A percentile compares a stretch with the other conserved stretches of the same genome.
Conservation (phyloP, 35 echinoderm and acorn worm species). For the Apostichopus japonicus region DNA sequence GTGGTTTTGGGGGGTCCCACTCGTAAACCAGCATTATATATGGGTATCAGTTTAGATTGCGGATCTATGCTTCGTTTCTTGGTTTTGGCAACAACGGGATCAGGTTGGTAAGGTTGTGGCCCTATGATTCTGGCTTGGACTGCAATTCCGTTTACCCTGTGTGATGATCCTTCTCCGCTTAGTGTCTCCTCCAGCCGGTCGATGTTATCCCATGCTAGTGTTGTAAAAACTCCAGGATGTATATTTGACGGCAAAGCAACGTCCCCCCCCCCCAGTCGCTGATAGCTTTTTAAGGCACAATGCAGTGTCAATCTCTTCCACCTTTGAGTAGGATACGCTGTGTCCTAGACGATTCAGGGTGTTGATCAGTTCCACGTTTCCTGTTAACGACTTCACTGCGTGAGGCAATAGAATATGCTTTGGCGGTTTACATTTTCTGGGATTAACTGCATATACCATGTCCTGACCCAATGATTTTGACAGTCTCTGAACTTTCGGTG, state of each 20-base stretch:
- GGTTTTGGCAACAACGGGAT: neutral
- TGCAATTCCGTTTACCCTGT: slow-evolving; percentile 43
- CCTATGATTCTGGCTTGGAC: slow-evolving; percentile 5
- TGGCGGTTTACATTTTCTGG: neutral
- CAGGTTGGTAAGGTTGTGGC: neutral
- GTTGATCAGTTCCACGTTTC: slow-evolving; percentile 30
- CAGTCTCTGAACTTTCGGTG: neutral
- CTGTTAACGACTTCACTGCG: slow-evolving; percentile 31
- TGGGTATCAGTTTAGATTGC: neutral
- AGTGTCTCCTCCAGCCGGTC: slow-evolving; percentile 23
- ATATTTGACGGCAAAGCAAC: neutral
- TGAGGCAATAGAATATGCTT: slow-evolving; percentile 37
- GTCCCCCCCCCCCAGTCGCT: neutral
- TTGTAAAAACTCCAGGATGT: neutral
- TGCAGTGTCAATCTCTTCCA: slow-evolving; percentile 29
- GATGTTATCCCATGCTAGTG: slow-evolving; percentile 45
- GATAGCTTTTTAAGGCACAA: neutral
- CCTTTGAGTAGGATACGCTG: slow-evolving; percentile 24
- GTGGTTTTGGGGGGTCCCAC: neutral
- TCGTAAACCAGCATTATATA: slow-evolving; percentile 30
- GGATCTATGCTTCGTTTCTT: slow-evolving; percentile 14
- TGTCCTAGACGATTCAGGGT: slow-evolving; percentile 49
- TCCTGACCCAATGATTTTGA: neutral
- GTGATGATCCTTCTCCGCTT: slow-evolving; percentile 39
- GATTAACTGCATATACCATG: neutral